Base-by-base conservation (phyloP, 2,888 invertebrate genomes). In the Phaedon cochleariae region DNA sequence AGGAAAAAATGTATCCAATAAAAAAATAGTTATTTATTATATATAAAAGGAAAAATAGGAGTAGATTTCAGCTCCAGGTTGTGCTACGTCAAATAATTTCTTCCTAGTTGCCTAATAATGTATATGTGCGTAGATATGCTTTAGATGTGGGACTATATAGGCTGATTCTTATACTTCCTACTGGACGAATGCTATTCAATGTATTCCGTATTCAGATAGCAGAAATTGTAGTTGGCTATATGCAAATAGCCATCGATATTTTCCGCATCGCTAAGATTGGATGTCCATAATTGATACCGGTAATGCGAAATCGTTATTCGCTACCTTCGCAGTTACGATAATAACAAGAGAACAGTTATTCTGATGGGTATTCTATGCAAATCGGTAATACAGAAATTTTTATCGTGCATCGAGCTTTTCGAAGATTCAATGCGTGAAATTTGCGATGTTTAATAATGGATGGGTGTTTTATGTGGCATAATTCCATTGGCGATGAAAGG, bases 241-340 rank as follows among this genome's bases (percentile, higher is more conserved):
- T 67, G 63, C 62, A 67, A 67, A 67, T 66, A 2, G 59, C 51
- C 45, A 51, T 46, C 59, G 58, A 58, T 58, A 63, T 63, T 63
- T 63, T 63, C 51, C 26, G 48, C 49, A 57, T 55, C 62, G 15
- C 7, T 26, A 45, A 57, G 46, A 53, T 62, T 5, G 55, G 49
- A 55, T 15, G 62, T 57, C 62, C 48, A 41, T 62, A 62, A 62
- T 62, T 51, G 57, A 37, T 57, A 49, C 45, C 57, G 55, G 41
- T 62, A 51, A 62, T 57, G 62, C 45, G 48, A 57, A 60, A 60
- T 60, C 26, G 60, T 64, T 51, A 64, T 54, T 45, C 29, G 64
- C 60, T 60, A 64, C 60, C 46, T 60, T 60, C 51, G 60, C 55
- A 60, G 64, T 64, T 51, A n/a, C 15, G 49, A 64, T 60, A 64